phyloP scores from a whole-genome alignment of 2,888 invertebrate genomes.

The Morinoia aosen region DNA sequence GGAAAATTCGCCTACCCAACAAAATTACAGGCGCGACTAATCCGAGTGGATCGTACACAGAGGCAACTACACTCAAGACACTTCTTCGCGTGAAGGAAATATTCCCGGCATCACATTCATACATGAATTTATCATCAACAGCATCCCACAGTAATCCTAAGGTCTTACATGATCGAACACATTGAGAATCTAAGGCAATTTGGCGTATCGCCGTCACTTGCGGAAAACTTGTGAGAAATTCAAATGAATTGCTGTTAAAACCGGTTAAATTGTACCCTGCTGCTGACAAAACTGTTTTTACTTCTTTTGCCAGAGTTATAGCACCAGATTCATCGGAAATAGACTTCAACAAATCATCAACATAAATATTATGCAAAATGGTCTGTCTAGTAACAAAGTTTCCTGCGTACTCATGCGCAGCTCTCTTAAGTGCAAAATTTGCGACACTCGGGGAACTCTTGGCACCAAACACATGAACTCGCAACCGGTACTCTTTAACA shows the following conservation, averaged over 20 bases:
- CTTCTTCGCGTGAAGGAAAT: too few species aligned
- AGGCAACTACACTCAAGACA: too few species aligned
- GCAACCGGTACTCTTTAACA: not conserved
- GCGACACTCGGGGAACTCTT: not conserved
- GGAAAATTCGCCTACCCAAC: too few species aligned
- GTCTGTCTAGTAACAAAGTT: not conserved
- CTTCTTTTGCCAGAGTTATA: not conserved
- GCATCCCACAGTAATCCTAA: not conserved
- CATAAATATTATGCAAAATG: not conserved
- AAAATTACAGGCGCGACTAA: too few species aligned
- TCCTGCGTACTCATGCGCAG: not conserved
- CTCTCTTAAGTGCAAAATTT: not conserved
- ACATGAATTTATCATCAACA: not conserved
- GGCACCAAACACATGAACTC: not conserved
- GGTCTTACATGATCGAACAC: not conserved
- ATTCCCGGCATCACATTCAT: not conserved
- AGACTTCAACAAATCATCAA: not conserved
- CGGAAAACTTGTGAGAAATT: not conserved
- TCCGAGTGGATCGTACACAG: too few species aligned
- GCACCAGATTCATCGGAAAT: not conserved
- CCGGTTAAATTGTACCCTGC: not conserved
- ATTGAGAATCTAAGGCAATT: not conserved
- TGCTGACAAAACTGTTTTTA: not conserved
- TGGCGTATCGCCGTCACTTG: not conserved
- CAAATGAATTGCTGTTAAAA: not conserved